Evolutionary conservation across 2,113 vertebrate genomes (phyloP).

Genomic region (Psammodynastes pulverulentus): DNA sequence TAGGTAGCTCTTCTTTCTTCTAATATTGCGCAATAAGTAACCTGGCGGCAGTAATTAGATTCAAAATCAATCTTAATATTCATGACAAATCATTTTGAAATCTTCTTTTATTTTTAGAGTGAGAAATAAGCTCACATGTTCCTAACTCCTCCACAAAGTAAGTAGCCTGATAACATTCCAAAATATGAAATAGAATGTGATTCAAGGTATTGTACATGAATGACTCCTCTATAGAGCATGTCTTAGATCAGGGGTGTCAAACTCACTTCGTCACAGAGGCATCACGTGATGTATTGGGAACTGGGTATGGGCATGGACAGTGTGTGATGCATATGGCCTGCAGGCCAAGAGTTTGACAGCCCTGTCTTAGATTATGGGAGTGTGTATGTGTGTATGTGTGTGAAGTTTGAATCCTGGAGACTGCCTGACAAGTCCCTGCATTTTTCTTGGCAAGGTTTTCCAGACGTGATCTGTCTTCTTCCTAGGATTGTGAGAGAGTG

Average conservation of each 20-base stretch:
- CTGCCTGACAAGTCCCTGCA: not conserved
- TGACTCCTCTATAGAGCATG: not conserved
- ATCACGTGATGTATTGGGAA: too few species aligned
- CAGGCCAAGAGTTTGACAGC: too few species aligned
- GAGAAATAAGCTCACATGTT: not conserved
- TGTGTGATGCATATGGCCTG: too few species aligned
- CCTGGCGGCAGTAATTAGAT: too few species aligned
- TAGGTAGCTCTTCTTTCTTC: too few species aligned
- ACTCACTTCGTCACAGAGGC: too few species aligned
- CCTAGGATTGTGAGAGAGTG: not conserved
- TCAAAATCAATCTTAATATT: not conserved
- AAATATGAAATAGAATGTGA: not conserved
- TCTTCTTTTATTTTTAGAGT: not conserved
- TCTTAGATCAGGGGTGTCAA: too few species aligned
- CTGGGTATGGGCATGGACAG: too few species aligned
- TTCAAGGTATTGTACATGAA: not conserved
- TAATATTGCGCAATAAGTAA: too few species aligned
- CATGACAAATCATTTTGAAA: not conserved
- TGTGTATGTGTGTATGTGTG: too few species aligned
- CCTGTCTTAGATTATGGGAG: too few species aligned
- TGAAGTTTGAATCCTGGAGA: not conserved
- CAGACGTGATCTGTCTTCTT: not conserved
- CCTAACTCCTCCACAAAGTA: not conserved
- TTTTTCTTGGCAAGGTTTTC: not conserved
- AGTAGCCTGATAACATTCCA: not conserved